These are phyloP conservation scores for Actias luna DNA, from an alignment of 2,888 invertebrate species.

Conservation along the genomic window DNA sequence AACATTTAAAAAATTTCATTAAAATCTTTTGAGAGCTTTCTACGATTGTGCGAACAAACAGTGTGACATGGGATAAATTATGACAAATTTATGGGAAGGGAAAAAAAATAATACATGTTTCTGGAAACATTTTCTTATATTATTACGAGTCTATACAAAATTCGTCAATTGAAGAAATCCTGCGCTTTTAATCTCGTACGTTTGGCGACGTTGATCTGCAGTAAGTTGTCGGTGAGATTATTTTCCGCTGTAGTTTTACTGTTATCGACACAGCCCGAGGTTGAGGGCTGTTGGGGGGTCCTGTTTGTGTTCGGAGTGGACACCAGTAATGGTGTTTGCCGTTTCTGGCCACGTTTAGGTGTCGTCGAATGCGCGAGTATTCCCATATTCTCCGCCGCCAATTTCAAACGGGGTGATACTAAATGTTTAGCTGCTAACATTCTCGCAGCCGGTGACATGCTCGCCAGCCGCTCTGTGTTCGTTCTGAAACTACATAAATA, in stretches of 20 bases:
- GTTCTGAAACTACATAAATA: conserved; percentile 76
- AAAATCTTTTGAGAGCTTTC: too few species aligned
- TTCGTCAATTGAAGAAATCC: conserved; percentile 85
- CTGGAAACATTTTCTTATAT: background rate
- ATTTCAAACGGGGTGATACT: conserved; percentile 68
- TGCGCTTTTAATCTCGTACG: conserved; percentile 88
- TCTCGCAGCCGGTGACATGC: conserved; percentile 97
- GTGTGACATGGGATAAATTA: too few species aligned
- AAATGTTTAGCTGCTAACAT: conserved; percentile 87
- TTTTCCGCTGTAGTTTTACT: conserved; percentile 51
- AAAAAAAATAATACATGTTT: background rate
- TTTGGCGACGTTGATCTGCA: conserved; percentile 89
- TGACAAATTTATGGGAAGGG: too few species aligned
- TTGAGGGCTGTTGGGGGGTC: conserved; percentile 27
- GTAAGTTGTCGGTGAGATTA: conserved; percentile 90
- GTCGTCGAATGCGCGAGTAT: conserved; percentile 51
- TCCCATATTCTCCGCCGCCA: conserved; percentile 67
- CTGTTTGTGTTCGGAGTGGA: conserved; percentile 45
- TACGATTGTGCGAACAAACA: too few species aligned
- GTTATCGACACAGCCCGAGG: conserved; percentile 25
- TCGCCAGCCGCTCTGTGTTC: conserved; percentile 90
- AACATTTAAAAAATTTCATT: too few species aligned
- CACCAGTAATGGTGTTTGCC: conserved; percentile 32
- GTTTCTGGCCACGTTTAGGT: conserved; percentile 38
- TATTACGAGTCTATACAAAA: background rate